phyloP scores from a whole-genome alignment of 2,797 vertebrate genomes.

The Lagorchestes hirsutus region DNA sequence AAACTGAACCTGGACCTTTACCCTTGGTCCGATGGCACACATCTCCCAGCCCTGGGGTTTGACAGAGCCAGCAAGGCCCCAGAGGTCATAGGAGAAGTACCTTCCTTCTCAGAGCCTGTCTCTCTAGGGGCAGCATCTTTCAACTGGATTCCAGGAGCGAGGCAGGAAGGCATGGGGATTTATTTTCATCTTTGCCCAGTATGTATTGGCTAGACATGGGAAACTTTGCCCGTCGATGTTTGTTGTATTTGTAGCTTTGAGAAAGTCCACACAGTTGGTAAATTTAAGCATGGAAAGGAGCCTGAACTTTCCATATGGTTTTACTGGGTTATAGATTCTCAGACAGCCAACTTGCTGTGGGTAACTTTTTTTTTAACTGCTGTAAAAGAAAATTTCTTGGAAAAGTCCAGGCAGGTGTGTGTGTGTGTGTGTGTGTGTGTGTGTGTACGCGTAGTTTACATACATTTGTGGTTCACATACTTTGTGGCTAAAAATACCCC shows the following conservation, averaged over 20 bases:
- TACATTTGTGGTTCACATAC: conserved; percentile 85
- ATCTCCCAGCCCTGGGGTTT: neutral
- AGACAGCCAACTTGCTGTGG: conserved; percentile 81
- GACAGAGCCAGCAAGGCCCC: neutral
- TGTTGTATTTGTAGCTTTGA: conserved; percentile 31
- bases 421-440: conserved; percentile 67
- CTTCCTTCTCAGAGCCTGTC: neutral
- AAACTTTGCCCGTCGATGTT: neutral
- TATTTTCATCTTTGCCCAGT: conserved; percentile 43
- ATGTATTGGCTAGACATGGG: conserved; percentile 13
- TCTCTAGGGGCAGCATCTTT: conserved; percentile 25
- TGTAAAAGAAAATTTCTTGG: conserved; percentile 83
- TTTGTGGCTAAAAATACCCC: conserved; percentile 85
- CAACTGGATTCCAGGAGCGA: neutral
- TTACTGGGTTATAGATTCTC: conserved; percentile 72
- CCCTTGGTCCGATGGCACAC: neutral
- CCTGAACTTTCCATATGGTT: conserved; percentile 82
- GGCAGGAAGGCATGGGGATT: conserved; percentile 23
- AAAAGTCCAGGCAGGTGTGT: conserved; percentile 79
- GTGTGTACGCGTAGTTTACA: conserved; percentile 80
- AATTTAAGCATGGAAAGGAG: conserved; percentile 71
- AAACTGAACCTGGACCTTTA: neutral
- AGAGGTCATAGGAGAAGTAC: neutral
- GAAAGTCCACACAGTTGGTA: conserved; percentile 77
- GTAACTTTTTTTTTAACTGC: conserved; percentile 69